Base-by-base conservation (phyloP, 92 coral and sea anemone genomes). In the Siderastrea radians region DNA sequence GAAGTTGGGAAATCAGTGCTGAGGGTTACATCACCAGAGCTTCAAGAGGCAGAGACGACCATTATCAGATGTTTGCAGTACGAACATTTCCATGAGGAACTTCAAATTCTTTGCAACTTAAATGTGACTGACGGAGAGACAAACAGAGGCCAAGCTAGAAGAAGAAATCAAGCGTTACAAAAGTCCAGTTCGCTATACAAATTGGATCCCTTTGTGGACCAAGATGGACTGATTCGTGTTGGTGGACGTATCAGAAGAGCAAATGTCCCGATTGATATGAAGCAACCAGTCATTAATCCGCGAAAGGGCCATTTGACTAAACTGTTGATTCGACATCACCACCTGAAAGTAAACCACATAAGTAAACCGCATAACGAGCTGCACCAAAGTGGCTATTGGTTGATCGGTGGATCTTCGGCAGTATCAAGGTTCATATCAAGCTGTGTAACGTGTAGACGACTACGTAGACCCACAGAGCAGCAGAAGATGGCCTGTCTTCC, bases 401-500 rank as follows among this genome's bases (percentile, higher is more conserved):
- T 80, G 75, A 68, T 68, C 74, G 26, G 46, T 44, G 38, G 38
- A 26, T 26, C 38, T 26, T 26, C 38, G 38, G 38, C 38, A 26
- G 38, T 26, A 26, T 26, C 38, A 26, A 26, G 74, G 66, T 47
- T 79, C 62, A 80, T 87, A 55, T 76, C 66, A 43, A 71, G 61
- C 3, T 87, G 86, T 61, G 87, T 87, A 58, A 61, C 55, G 2
- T 87, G 81, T 26, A 26, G 38, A 26, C 38, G 38, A 26, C 38
- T 26, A 26, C 38, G 38, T 26, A 26, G 38, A 26, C 59, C 61
- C 63, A 72, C 72, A 12, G 48, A 84, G 74, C 68, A 16, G 55
- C 81, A 84, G 88, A 74, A 80, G 74, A 72, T 81, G 81, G 72
- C 72, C 51, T 70, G 53, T 9, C 79, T 73, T 61, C 86, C 91